Base-by-base conservation (phyloP, 2,888 invertebrate genomes). In the Platyscelio sp. region DNA sequence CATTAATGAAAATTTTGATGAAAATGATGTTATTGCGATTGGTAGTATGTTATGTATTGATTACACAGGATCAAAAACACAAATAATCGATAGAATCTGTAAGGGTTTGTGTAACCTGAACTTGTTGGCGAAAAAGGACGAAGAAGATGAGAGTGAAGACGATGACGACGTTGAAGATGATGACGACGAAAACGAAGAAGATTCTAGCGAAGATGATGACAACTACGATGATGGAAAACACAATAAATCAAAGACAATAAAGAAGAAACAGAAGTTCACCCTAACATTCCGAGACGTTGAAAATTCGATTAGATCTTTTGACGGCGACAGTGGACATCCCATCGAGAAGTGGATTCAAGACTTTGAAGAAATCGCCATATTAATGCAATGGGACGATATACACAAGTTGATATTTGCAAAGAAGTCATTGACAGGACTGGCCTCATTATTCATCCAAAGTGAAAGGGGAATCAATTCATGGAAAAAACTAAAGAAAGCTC, bases 351-450 rank as follows among this genome's bases (percentile, higher is more conserved):
- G 58, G 58, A 58, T 58, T 15, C 11, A 11, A 11, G 58, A 58
- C 2, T 58, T 58, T 33, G 58, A 58, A 33, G 58, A 58, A 58
- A 58, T n/a, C 18, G 29, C 33, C 4, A 33, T 33, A 15, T 33
- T 58, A 11, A 78, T 68, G 27, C 13, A 27, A 46, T 82, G 76
- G 85, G 46, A 51, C 15, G 61, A 72, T 15, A 20, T 54, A 24
- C 54, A 54, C 7, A 54, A 7, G 26, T 24, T 54, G 7, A 29
- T 75, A 5, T 75, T 75, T 60, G 77, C 77, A n/a, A 76, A 76
- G 49, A 65, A 58, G 49, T 76, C 9, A 58, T 67, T 13, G 27
- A 54, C 49, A 26, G 58, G 20, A 71, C 70, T 27, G 33, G 77
- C 26, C 9, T 33, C 33, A 33, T 33, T 33, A 33, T 33, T 33